Evolutionary conservation across 2,113 vertebrate species (phyloP).

Genomic region (Neodon shergylaensis): DNA sequence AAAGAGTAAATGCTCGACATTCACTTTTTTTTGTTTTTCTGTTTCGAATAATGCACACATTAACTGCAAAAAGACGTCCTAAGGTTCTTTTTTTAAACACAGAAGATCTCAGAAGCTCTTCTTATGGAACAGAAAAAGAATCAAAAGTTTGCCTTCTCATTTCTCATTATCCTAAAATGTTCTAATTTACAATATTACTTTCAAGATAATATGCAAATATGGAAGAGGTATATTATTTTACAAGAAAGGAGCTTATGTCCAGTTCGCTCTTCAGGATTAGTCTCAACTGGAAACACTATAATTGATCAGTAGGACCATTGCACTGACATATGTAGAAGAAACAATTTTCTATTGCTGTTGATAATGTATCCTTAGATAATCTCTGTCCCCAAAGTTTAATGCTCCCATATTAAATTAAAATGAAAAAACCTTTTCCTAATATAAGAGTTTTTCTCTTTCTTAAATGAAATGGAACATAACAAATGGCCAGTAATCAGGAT

Average conservation of each 20-base stretch:
- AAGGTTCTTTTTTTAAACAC: neutral
- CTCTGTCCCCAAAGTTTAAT: neutral
- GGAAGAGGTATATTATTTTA: neutral
- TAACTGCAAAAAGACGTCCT: neutral
- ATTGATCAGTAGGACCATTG: neutral
- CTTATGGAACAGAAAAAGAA: neutral
- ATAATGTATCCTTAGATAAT: neutral
- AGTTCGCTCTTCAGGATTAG: neutral
- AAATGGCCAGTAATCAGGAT: neutral
- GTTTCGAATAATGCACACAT: neutral
- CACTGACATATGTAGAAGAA: too few relatives aligned
- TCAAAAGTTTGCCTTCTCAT: neutral
- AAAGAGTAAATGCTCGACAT: neutral
- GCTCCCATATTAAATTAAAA: neutral
- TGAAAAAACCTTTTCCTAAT: neutral
- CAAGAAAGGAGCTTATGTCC: neutral
- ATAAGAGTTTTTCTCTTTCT: neutral
- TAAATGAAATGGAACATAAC: neutral
- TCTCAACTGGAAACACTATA: neutral
- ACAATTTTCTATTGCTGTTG: neutral
- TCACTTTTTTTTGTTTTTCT: neutral
- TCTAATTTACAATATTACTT: neutral
- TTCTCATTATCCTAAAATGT: neutral
- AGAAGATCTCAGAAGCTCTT: neutral
- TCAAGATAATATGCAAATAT: neutral